These are phyloP conservation scores for Strigops habroptila DNA, from an alignment of 2,113 vertebrate genomes.

Conservation along the genomic window DNA sequence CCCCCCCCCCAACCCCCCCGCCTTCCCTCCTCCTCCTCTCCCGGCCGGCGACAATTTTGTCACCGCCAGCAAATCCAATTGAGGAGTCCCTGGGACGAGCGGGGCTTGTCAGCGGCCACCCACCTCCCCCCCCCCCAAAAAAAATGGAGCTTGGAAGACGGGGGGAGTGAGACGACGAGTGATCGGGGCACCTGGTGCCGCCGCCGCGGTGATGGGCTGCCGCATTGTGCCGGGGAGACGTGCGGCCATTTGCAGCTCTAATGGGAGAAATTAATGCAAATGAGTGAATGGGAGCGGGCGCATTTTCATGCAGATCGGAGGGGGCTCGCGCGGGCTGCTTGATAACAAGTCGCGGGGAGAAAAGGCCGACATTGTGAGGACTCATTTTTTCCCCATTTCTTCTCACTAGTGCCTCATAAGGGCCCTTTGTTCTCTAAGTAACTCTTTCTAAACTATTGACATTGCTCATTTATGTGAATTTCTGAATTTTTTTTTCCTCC, in stretches of 20 bases:
- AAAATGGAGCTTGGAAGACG: conserved; percentile 76
- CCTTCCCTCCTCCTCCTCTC: background rate
- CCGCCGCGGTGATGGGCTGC: conserved; percentile 85
- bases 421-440: conserved; percentile 95
- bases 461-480: conserved; percentile 98
- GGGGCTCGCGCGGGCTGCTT: conserved; percentile 91
- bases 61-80: conserved; percentile 94
- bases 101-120: conserved; percentile 88
- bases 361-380: conserved; percentile 96
- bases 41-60: conserved; percentile 92
- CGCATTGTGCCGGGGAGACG: conserved; percentile 94
- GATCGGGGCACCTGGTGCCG: conserved; percentile 96
- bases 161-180: conserved; percentile 56
- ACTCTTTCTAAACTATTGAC: conserved; percentile 99
- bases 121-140: conserved; percentile 36
- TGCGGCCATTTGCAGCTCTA: conserved; percentile 97
- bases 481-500: conserved; percentile 69
- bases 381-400: conserved; percentile 92
- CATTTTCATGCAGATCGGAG: conserved; percentile 99
- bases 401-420: conserved; percentile 95
- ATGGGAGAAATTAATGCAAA: conserved; percentile 99
- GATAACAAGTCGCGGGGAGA: conserved; percentile 99
- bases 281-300: conserved; percentile 95
- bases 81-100: conserved; percentile 90
- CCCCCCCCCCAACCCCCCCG: background rate